Evolutionary conservation across 53 echinoderm and acorn worm genomes (phyloP), one percentile per base, ranked within the genome.

Genomic region (Zoroaster sp.): DNA sequence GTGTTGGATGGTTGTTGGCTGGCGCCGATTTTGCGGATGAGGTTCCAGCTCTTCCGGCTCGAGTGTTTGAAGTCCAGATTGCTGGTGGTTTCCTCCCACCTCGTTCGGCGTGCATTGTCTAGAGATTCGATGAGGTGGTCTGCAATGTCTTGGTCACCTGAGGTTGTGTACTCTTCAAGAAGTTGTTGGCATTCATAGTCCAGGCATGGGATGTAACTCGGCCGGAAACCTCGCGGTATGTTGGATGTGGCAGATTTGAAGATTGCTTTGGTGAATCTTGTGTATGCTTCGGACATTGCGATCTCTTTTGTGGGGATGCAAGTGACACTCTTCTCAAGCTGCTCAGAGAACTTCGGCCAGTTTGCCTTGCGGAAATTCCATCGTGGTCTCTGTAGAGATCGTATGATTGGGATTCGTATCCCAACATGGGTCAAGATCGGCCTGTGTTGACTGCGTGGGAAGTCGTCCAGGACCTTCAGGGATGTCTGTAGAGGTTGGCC

Each of bases 161-260:
- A 47, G 49, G 31, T 69, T 4, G 40, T 46, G 41, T 66, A 87
- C 34, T 38, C 51, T 41, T 33, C 12, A 9, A 35, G 37, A 8
- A 87, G 74, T 43, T 74, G 42, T 44, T 74, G 37, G 74, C 87
- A 87, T 39, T 87, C 87, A 33, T 35, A 52, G 41, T 87, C 74
- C 23, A 54, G 74, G 25, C 53, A 37, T 1, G 87, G 87, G 35
- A 87, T 87, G 18, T 74, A 87, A 42, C 32, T 41, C 1, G 28
- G 53, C 55, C 74, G 53, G 87, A 74, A 74, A 59, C 87, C 87
- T 21, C 75, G 74, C n/a, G 74, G 74, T 2, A 87, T 87, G 74
- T 73, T 40, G 65, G 37, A 37, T 28, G 73, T 74, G 74, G 74
- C 87, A 54, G 74, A 32, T 49, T 21, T 87, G 63, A 74, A 73